Evolutionary conservation across 2,888 invertebrate species (phyloP).

Genomic region (Mesorhabditis belari): DNA sequence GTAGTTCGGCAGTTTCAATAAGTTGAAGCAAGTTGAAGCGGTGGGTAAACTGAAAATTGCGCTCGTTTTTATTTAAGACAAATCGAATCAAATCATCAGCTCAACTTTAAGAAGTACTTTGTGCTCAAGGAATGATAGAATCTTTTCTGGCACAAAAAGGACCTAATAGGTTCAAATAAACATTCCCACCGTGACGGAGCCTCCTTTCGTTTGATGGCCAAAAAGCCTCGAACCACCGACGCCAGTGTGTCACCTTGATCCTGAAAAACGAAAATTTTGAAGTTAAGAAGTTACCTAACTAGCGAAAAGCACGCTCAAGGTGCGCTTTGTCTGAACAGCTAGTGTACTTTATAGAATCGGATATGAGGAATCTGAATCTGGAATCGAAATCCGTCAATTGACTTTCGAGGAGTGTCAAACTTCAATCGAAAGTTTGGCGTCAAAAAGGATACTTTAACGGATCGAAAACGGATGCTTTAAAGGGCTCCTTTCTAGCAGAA

Average conservation of each 20-base stretch:
- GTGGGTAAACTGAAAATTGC: conserved; percentile 97
- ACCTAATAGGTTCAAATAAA: not conserved
- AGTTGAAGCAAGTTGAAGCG: conserved; percentile 96
- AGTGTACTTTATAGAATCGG: too few species aligned
- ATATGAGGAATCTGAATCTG: too few species aligned
- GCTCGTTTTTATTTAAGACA: too few species aligned
- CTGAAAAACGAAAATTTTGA: conserved; percentile 39
- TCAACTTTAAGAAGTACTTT: not conserved
- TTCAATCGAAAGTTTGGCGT: too few species aligned
- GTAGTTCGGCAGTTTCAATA: conserved; percentile 94
- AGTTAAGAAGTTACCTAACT: not conserved
- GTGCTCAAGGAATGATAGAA: conserved; percentile 61
- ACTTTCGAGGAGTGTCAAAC: too few species aligned
- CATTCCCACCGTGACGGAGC: conserved; percentile 12
- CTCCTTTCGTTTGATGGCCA: conserved; percentile 63
- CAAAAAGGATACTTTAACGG: too few species aligned
- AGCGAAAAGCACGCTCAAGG: too few species aligned
- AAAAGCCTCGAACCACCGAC: conserved; percentile 92
- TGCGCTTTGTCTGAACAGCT: too few species aligned
- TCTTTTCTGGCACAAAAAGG: conserved; percentile 47
- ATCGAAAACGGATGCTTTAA: too few species aligned
- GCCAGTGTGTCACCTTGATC: conserved; percentile 67
- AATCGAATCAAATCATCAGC: too few species aligned
- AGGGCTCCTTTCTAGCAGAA: too few species aligned
- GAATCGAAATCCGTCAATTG: too few species aligned